Evolutionary conservation across 2,888 invertebrate genomes (phyloP).

Genomic region (Aporophyla lueneburgensis): DNA sequence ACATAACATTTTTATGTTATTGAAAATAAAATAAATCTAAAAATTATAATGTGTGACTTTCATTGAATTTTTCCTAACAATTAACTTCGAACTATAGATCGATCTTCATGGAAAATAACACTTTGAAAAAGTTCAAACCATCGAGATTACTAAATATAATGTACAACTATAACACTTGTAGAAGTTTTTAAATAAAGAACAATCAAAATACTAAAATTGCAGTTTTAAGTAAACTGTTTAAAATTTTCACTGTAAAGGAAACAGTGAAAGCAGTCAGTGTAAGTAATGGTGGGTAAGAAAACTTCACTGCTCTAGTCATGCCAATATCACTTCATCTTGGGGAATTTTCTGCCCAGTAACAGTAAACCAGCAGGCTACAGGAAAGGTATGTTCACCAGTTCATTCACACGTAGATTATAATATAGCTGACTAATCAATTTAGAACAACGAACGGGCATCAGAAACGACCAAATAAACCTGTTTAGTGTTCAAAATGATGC

Average conservation of each 20-base stretch:
- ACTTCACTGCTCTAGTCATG: not conserved
- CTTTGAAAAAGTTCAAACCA: not conserved
- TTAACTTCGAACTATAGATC: not conserved
- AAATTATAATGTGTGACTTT: constrained; percentile 82
- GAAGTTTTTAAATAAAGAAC: not conserved
- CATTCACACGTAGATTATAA: not conserved
- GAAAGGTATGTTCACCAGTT: not conserved
- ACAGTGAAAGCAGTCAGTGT: not conserved
- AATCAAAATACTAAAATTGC: not conserved
- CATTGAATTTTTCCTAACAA: constrained; percentile 60
- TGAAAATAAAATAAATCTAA: constrained; percentile 91
- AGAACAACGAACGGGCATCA: constrained; percentile 54
- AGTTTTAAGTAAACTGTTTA: not conserved
- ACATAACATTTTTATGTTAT: constrained; percentile 92
- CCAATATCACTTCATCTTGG: too few relatives aligned
- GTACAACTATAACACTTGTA: not conserved
- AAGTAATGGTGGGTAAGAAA: not conserved
- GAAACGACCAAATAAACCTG: constrained; percentile 72
- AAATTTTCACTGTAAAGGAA: not conserved
- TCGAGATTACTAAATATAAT: not conserved
- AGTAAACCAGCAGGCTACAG: not conserved
- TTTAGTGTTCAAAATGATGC: constrained; percentile 67
- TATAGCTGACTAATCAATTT: constrained; percentile 43
- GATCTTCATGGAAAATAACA: not conserved
- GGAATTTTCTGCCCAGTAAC: too few relatives aligned